Base-by-base conservation (phyloP, 2,888 invertebrate species). In the Megastigmus dorsalis region DNA sequence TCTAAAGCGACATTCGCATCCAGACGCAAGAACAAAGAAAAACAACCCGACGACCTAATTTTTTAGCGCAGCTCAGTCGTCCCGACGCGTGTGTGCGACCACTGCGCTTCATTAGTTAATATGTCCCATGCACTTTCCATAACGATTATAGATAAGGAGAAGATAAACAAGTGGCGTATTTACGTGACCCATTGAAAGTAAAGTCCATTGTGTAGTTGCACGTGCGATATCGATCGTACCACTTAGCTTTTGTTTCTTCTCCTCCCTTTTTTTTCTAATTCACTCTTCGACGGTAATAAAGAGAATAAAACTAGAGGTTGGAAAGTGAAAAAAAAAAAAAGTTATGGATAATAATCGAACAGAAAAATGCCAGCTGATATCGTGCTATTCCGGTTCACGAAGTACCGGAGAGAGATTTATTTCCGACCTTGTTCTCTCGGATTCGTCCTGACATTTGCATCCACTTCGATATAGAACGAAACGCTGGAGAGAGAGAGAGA, bases 121-220 rank as follows among this genome's bases (percentile, higher is more conserved):
- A 62, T 54, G 15, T 43, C 20, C 26, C 38, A 36, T 62, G 43
- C 15, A 62, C n/a, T 41, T 43, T 63, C 18, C 55, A 62, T 63
- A 52, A 71, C 28, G 38, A 65, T 71, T 18, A 20, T 4, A 48
- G 52, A 72, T 50, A 52, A 57, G 63, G 33, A 30, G 57, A 52
- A 28, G 45, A 71, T 55, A 63, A 63, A 55, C 63, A 72, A 33
- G 23, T 54, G 50, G 50, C 48, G 23, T 59, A 65, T 70, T 52
- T 63, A 62, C 48, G 52, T 43, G 66, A 66, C 52, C 52, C 33
- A 52, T 66, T 72, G 66, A 41, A 66, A 15, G 71, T 15, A 9
- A 59, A 41, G 36, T 26, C 26, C 45, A 54, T 63, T 23, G 26
- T 23, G 26, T 62, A 54, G 30, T 18, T n/a, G 23, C 7, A 26